Base-by-base conservation (phyloP, 1,140 invertebrate genomes). In the Ceratoteleas bidentatus region DNA sequence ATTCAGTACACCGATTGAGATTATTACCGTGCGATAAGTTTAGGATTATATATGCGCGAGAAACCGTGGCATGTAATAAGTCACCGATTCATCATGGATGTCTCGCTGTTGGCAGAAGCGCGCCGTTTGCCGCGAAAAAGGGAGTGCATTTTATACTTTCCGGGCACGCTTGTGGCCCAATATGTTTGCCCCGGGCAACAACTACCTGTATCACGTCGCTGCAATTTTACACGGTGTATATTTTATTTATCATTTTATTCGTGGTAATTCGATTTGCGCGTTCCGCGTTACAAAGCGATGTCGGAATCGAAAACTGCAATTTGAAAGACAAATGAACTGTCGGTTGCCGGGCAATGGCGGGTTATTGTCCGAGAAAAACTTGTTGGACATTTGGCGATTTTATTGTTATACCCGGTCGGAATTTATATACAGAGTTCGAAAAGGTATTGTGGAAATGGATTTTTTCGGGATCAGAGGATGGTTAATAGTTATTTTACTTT, bases 191-290 rank as follows among this genome's bases (percentile, higher is more conserved):
- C 45, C 61, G 62, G 73, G 62, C 73, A 79, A 85, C 76, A 70
- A 85, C 75, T 66, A 45, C 50, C 76, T 84, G 57, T 75, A 85
- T 84, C 84, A 83, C 83, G 84, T 81, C 47, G 33, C 58, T 56
- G 64, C 77, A 76, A 86, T 85, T 84, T 83, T 74, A 74, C 76
- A 78, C 79, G 15, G 58, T 82, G 77, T 84, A 82, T 75, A 73
- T 82, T 68, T 77, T 77, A 82, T 82, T 72, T 73, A 60, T 66
- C 53, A 66, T 49, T 78, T 70, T 69, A 36, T 54, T 77, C 64
- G 34, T 6, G 49, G 33, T 57, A 56, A 64, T 77, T 57, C 52
- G 50, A 52, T 77, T 68, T 70, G 2, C 52, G 47, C 58, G 38
- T 73, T 56, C 49, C n/a, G 36, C 57, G 14, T 60, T 36, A 11